Evolutionary conservation across 2,113 vertebrate species (phyloP).

Genomic region (Hydrochoerus hydrochaeris): DNA sequence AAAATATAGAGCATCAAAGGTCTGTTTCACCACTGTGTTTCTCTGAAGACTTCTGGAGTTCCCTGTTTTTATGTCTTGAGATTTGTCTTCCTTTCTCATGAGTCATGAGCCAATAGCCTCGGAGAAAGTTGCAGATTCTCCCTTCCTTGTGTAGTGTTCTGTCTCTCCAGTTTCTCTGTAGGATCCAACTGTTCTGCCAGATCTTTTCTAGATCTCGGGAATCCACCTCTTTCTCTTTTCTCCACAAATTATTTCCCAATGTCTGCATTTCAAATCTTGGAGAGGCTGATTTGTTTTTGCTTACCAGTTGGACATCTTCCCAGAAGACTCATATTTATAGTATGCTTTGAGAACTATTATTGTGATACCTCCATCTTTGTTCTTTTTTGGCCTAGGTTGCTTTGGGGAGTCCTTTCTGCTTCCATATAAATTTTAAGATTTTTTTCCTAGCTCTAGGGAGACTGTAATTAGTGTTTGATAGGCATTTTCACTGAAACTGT

Average conservation of each 20-base stretch:
- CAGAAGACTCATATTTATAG: not conserved
- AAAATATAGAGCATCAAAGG: not conserved
- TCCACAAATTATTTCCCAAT: too few relatives aligned
- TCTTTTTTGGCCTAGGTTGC: not conserved
- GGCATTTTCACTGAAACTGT: not conserved
- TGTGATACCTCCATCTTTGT: not conserved
- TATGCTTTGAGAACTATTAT: not conserved
- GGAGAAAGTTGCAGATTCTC: too few relatives aligned
- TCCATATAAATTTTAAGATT: not conserved
- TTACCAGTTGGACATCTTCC: not conserved
- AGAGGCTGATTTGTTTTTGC: not conserved
- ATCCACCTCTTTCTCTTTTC: too few relatives aligned
- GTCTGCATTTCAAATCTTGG: too few relatives aligned
- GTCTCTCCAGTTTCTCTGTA: too few relatives aligned
- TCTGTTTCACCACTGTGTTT: not conserved
- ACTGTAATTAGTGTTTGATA: not conserved
- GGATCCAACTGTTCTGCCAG: too few relatives aligned
- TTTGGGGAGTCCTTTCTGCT: not conserved
- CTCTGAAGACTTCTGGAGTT: not conserved
- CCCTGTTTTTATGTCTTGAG: not conserved
- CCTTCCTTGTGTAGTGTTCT: too few relatives aligned
- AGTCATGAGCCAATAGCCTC: not conserved
- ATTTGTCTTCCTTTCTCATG: not conserved
- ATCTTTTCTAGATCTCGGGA: too few relatives aligned
- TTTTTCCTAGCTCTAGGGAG: not conserved